phyloP scores from a whole-genome alignment of 1,140 invertebrate species.

The Bombus pascuorum region DNA sequence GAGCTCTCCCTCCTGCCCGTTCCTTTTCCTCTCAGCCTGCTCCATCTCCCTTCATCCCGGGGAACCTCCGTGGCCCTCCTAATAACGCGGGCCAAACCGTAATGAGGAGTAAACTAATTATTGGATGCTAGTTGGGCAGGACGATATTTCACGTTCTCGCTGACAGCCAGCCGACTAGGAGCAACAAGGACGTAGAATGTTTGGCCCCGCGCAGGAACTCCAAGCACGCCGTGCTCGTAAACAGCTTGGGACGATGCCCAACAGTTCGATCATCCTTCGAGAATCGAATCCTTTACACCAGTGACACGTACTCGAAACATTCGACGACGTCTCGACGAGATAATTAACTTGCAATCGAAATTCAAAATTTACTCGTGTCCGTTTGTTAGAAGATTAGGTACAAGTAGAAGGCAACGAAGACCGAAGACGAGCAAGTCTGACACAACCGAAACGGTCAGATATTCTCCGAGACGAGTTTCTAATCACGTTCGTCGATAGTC shows the following conservation, averaged over 20 bases:
- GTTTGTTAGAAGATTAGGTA: not conserved
- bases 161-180: constrained; percentile 75
- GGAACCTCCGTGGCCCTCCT: constrained; percentile 59
- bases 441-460: too few species aligned
- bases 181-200: constrained; percentile 68
- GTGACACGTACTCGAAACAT: not conserved
- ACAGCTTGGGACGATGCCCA: constrained; percentile 40
- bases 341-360: not conserved
- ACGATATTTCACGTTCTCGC: constrained; percentile 80
- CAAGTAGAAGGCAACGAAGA: too few species aligned
- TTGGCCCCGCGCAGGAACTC: constrained; percentile 4
- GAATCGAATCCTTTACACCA: not conserved
- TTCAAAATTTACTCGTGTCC: not conserved
- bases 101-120: constrained; percentile 82
- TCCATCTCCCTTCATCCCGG: not conserved
- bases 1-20: constrained; percentile 62
- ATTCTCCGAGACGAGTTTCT: not conserved
- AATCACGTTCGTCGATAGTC: not conserved
- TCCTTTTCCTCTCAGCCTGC: constrained; percentile 6
- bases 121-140: constrained; percentile 78
- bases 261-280: constrained; percentile 31
- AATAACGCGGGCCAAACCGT: constrained; percentile 77
- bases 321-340: too few species aligned
- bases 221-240: constrained; percentile 55
- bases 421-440: too few species aligned